Conservation (phyloP, 2,113 vertebrate species). For the Upupa epops region DNA sequence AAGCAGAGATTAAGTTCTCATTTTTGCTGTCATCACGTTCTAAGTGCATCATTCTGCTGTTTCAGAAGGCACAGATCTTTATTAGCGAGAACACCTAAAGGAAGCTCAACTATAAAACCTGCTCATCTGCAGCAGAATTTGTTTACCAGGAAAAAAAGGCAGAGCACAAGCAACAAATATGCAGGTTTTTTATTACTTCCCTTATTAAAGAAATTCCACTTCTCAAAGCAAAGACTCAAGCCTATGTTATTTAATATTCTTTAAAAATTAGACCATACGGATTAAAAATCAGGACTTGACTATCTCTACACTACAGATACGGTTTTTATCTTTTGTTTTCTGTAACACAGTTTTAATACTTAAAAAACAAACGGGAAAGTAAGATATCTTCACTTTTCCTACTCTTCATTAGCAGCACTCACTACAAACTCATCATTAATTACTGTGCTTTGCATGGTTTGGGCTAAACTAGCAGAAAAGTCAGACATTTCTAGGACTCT, state of each 20-base stretch:
- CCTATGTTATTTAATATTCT: background rate
- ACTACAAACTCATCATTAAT: background rate
- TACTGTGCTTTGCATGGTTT: background rate
- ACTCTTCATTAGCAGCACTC: background rate
- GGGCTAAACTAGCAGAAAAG: background rate
- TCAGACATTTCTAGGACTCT: background rate
- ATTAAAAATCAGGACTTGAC: background rate
- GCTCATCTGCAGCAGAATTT: background rate
- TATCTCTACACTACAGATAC: background rate
- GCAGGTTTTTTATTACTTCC: background rate
- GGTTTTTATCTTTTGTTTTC: background rate
- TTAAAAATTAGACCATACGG: background rate
- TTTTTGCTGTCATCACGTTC: background rate
- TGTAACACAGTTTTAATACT: background rate
- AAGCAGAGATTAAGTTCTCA: background rate
- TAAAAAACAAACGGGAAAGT: background rate
- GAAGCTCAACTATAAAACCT: background rate
- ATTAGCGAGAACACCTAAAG: background rate
- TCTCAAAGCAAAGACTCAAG: background rate
- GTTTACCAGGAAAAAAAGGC: background rate
- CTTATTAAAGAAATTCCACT: background rate
- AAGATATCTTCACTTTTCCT: background rate
- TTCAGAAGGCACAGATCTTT: background rate
- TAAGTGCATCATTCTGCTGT: background rate
- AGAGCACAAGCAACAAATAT: background rate